These are phyloP conservation scores for Synchiropus splendidus DNA, from an alignment of 2,113 vertebrate genomes.

Conservation along the genomic window DNA sequence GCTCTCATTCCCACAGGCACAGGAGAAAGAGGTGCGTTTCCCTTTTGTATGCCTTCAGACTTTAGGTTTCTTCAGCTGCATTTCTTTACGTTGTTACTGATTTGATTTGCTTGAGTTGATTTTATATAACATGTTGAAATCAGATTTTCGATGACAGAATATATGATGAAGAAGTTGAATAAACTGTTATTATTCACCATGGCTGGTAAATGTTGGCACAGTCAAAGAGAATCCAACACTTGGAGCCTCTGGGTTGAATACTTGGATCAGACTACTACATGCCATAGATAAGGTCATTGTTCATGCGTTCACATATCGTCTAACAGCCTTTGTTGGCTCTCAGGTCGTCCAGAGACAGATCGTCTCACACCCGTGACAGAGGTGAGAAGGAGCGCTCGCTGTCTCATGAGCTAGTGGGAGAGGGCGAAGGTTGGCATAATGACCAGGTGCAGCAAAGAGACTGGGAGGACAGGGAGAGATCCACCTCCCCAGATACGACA, in stretches of 20 bases:
- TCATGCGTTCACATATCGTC: too few relatives aligned
- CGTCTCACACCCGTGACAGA: slow-evolving; percentile 51
- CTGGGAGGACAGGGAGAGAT: slow-evolving; percentile 45
- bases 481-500: slow-evolving; percentile 46
- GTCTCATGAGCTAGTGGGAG: slow-evolving; percentile 50
- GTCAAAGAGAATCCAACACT: too few relatives aligned
- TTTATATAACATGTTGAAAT: too few relatives aligned
- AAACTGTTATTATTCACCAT: too few relatives aligned
- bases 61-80: background rate
- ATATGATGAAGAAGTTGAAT: too few relatives aligned
- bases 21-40: slow-evolving; percentile 63
- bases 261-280: too few relatives aligned
- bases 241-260: too few relatives aligned
- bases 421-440: slow-evolving; percentile 32
- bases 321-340: background rate
- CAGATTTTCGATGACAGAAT: too few relatives aligned
- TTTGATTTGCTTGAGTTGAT: too few relatives aligned
- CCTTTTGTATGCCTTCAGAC: background rate
- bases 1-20: slow-evolving; percentile 67
- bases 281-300: too few relatives aligned
- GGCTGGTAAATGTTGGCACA: too few relatives aligned
- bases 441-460: slow-evolving; percentile 26
- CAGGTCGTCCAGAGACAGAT: slow-evolving; percentile 51
- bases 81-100: background rate
- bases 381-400: slow-evolving; percentile 48